phyloP scores from a whole-genome alignment of 2,888 invertebrate genomes.

The Drosophila parthenogenetica region DNA sequence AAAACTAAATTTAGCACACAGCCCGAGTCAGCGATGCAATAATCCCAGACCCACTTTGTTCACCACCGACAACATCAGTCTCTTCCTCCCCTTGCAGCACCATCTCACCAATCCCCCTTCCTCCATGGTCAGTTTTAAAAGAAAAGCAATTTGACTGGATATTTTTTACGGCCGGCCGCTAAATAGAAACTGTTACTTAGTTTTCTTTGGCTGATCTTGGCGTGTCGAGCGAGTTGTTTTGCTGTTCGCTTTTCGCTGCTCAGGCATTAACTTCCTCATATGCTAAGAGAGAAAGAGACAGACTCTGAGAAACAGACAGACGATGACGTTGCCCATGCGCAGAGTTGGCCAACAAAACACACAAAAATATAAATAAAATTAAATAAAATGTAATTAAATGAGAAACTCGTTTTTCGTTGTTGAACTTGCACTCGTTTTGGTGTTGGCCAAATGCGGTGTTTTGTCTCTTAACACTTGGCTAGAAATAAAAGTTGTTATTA shows the following conservation, averaged over 20 bases:
- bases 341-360: slow-evolving; percentile 39
- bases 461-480: slow-evolving; percentile 49
- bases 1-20: slow-evolving; percentile 63
- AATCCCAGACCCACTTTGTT: slow-evolving; percentile 52
- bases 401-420: slow-evolving; percentile 71
- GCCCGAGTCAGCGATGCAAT: slow-evolving; percentile 47
- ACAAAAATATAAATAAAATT: slow-evolving; percentile 20
- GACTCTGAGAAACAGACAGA: slow-evolving; percentile 4
- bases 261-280: slow-evolving; percentile 74
- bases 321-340: slow-evolving; percentile 15
- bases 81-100: too few species aligned
- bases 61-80: slow-evolving; percentile 12
- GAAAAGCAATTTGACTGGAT: slow-evolving; percentile 70
- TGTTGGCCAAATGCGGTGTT: slow-evolving; percentile 34
- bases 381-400: slow-evolving; percentile 40
- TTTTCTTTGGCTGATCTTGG: slow-evolving; percentile 61
- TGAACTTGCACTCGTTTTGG: slow-evolving; percentile 79
- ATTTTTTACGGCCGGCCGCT: slow-evolving; percentile 66
- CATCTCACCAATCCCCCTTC: not conserved
- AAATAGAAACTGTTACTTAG: slow-evolving; percentile 77
- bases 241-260: slow-evolving; percentile 39
- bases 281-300: slow-evolving; percentile 22
- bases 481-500: slow-evolving; percentile 66
- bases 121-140: slow-evolving; percentile 13
- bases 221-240: slow-evolving; percentile 31